Percentiles rank a stretch among this genome's conserved stretches.
Evolutionary conservation across 64 coral and sea anemone genomes (phyloP).

Genomic region (Anthopleura sola): DNA sequence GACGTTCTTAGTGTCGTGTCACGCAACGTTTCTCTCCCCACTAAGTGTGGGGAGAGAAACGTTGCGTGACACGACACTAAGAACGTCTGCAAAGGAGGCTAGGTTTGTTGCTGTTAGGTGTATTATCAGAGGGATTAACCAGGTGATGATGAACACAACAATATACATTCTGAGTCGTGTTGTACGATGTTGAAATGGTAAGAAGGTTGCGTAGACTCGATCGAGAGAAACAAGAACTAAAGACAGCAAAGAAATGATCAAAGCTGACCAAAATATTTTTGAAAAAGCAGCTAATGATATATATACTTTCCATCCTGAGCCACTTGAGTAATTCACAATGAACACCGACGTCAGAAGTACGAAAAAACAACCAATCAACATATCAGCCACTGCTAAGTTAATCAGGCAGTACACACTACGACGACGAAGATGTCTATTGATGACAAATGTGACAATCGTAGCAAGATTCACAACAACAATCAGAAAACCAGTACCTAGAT

Average conservation of each 20-base stretch:
- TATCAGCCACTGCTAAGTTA: constrained; percentile 11
- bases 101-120: no score
- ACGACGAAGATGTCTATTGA: constrained; percentile 13
- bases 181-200: neutral
- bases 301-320: no score
- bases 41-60: no score
- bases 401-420: constrained; percentile 22
- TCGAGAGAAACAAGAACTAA: neutral
- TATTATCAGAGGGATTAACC: no score
- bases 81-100: no score
- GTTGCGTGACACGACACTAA: no score
- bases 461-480: neutral
- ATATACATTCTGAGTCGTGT: neutral
- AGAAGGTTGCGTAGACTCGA: neutral
- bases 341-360: no score
- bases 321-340: no score
- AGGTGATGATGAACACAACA: neutral
- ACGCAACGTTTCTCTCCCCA: no score
- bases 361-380: neutral
- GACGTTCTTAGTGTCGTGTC: no score
- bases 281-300: neutral
- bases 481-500: neutral
- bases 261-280: neutral
- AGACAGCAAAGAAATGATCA: neutral
- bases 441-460: neutral